phyloP scores from a whole-genome alignment of 2,888 invertebrate genomes.

The Plagodis pulveraria region DNA sequence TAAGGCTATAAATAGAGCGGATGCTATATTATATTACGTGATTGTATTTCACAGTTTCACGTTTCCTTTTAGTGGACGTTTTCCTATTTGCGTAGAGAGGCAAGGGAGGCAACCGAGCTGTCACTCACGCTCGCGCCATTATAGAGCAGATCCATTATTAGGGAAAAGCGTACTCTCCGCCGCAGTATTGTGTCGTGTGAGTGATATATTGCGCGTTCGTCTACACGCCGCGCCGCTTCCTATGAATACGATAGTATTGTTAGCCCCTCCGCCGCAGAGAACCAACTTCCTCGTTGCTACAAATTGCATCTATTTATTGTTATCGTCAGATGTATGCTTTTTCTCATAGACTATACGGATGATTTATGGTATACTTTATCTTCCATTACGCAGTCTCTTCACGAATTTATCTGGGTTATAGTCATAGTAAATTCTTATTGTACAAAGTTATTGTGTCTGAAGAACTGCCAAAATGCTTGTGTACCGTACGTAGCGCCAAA shows the following conservation, averaged over 20 bases:
- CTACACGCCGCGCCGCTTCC: constrained; percentile 22
- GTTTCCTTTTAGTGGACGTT: constrained; percentile 27
- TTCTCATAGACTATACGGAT: constrained; percentile 9
- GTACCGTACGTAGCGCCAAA: constrained; percentile 11
- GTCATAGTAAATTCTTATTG: too few relatives aligned
- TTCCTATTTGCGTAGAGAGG: constrained; percentile 28
- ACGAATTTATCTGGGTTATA: not conserved
- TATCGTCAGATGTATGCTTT: constrained; percentile 19
- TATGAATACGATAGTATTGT: constrained; percentile 33
- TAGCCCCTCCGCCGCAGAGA: constrained; percentile 14
- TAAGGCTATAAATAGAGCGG: constrained; percentile 13
- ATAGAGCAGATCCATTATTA: constrained; percentile 36
- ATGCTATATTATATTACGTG: constrained; percentile 26
- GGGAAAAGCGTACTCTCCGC: constrained; percentile 34
- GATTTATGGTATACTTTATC: constrained; percentile 22
- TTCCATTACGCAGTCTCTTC: constrained; percentile 11
- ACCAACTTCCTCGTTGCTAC: constrained; percentile 21
- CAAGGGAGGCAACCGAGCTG: constrained; percentile 22
- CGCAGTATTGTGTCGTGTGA: constrained; percentile 37
- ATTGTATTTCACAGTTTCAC: constrained; percentile 27
- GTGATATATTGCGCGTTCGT: constrained; percentile 39
- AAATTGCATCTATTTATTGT: constrained; percentile 28
- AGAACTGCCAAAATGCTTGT: constrained; percentile 16
- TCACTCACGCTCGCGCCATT: constrained; percentile 30
- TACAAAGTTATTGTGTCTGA: constrained; percentile 3